Evolutionary conservation across 2,888 invertebrate species (phyloP).

Genomic region (Galerucella pusilla): DNA sequence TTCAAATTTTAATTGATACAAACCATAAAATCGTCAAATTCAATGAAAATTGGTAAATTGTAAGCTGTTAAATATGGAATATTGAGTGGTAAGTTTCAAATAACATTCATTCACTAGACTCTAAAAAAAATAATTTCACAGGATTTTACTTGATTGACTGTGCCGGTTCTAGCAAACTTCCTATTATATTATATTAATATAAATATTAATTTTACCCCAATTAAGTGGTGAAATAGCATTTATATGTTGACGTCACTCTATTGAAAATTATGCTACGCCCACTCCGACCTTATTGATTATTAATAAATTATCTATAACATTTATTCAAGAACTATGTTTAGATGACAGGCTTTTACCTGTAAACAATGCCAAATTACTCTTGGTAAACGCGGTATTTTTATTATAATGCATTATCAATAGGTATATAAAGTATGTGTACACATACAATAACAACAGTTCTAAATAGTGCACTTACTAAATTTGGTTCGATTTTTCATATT

Average conservation of each 20-base stretch:
- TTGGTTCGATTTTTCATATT: too few relatives aligned
- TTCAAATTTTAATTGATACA: neutral
- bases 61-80: neutral
- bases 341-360: too few relatives aligned
- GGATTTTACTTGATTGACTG: too few relatives aligned
- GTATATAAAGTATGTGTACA: neutral
- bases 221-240: neutral
- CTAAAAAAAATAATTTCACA: too few relatives aligned
- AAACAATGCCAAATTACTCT: neutral
- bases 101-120: neutral
- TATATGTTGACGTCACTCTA: neutral
- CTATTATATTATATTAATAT: neutral
- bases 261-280: neutral
- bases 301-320: slow-evolving; percentile 2
- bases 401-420: neutral
- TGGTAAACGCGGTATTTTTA: neutral
- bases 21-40: neutral
- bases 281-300: neutral
- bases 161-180: too few relatives aligned
- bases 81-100: neutral
- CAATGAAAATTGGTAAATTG: neutral
- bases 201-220: neutral
- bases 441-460: neutral
- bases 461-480: neutral
- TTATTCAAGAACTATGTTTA: neutral